Evolutionary conservation across 1,140 invertebrate genomes (phyloP).

Genomic region (Centruroides sculpturatus): DNA sequence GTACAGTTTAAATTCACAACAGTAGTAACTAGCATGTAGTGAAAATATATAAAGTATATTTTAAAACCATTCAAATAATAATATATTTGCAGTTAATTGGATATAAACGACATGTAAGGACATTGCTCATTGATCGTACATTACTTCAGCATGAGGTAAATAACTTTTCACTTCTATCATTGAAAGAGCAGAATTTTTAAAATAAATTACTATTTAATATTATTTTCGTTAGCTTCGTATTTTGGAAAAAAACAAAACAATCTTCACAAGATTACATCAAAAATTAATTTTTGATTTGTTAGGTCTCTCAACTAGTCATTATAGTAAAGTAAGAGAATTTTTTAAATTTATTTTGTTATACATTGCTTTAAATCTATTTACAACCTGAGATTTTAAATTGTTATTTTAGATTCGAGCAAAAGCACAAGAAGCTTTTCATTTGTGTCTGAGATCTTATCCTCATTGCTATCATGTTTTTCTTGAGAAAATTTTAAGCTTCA

Average conservation of each 20-base stretch:
- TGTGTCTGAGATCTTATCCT: conserved; percentile 36
- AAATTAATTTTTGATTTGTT: conserved; percentile 47
- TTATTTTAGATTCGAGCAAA: conserved; percentile 40
- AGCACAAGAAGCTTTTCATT: conserved; percentile 45
- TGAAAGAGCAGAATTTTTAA: background rate
- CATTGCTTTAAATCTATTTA: background rate
- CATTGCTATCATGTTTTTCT: conserved; percentile 44
- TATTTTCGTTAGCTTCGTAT: conserved; percentile 24
- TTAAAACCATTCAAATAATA: no score
- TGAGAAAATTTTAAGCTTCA: conserved; percentile 40
- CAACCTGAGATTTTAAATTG: no score
- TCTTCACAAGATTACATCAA: conserved; percentile 38
- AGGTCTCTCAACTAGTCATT: conserved; percentile 46
- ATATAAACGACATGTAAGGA: conserved; percentile 43
- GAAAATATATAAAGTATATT: no score
- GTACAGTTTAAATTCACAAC: no score
- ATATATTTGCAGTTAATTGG: conserved; percentile 26
- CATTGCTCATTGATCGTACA: conserved; percentile 46
- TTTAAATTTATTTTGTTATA: conserved; percentile 2
- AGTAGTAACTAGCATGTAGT: no score
- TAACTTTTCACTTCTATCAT: background rate
- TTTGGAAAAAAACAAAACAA: conserved; percentile 19
- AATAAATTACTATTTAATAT: background rate
- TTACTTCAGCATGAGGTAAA: conserved; percentile 48
- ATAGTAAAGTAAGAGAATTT: conserved; percentile 40